These are phyloP conservation scores for Orthosia gracilis DNA, from an alignment of 2,888 invertebrate species.

Conservation along the genomic window DNA sequence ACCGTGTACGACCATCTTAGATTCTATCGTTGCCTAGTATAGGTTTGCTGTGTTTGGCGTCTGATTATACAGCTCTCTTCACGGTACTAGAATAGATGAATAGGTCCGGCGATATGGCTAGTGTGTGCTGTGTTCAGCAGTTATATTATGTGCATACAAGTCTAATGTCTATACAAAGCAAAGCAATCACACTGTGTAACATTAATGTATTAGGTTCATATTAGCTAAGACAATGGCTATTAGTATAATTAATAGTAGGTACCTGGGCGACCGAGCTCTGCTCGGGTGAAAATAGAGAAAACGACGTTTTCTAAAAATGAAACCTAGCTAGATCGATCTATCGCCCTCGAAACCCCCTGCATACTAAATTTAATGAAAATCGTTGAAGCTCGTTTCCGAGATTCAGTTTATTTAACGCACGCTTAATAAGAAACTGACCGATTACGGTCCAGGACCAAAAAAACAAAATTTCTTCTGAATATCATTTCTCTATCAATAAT, in stretches of 20 bases:
- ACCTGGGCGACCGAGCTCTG: too few species aligned
- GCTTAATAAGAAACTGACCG: too few species aligned
- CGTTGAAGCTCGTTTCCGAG: too few species aligned
- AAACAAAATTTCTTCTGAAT: too few species aligned
- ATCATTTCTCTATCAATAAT: too few species aligned
- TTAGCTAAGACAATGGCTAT: neutral
- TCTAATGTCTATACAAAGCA: neutral
- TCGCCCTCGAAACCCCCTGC: too few species aligned
- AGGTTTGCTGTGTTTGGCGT: slow-evolving; percentile 8
- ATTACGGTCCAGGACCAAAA: too few species aligned
- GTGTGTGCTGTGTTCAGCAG: neutral
- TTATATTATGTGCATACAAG: neutral
- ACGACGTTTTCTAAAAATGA: too few species aligned
- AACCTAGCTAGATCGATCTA: too few species aligned
- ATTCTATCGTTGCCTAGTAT: slow-evolving; percentile 26
- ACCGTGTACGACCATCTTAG: slow-evolving; percentile 10
- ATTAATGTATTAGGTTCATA: neutral
- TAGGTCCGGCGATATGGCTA: neutral
- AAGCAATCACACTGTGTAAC: slow-evolving; percentile 17
- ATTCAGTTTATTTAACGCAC: too few species aligned
- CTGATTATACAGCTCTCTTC: neutral
- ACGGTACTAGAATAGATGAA: slow-evolving; percentile 7
- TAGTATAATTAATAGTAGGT: neutral
- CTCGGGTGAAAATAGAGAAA: too few species aligned
- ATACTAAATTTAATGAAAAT: too few species aligned